A percentile compares a stretch with the other conserved stretches of the same genome.
phyloP scores from a whole-genome alignment of 2,113 vertebrate species.

The Anas platyrhynchos region DNA sequence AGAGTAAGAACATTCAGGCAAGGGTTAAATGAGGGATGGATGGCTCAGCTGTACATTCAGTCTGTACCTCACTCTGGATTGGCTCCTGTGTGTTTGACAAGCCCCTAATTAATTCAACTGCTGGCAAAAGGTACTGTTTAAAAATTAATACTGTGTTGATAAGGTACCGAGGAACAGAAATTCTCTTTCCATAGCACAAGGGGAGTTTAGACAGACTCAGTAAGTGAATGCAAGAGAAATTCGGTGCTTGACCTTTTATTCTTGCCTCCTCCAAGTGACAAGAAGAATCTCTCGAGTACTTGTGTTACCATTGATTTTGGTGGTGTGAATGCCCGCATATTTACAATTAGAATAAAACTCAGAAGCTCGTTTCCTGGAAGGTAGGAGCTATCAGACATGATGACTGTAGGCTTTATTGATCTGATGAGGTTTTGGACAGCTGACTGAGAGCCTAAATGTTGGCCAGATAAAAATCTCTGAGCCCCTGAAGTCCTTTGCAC shows the following conservation, averaged over 20 bases:
- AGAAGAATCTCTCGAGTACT: background rate
- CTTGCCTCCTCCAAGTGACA: background rate
- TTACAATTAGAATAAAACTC: slow-evolving; percentile 44
- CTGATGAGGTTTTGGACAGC: slow-evolving; percentile 17
- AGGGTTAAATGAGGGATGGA: background rate
- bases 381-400: background rate
- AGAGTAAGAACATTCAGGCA: background rate
- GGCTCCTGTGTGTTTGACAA: background rate
- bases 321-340: slow-evolving; percentile 18
- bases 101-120: background rate
- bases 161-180: background rate
- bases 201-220: background rate
- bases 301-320: background rate
- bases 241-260: slow-evolving; percentile 31
- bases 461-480: background rate
- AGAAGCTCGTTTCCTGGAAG: slow-evolving; percentile 49
- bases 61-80: background rate
- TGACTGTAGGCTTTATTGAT: slow-evolving; percentile 44
- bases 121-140: background rate
- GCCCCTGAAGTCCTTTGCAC: background rate
- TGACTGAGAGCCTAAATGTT: background rate
- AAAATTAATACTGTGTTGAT: slow-evolving; percentile 5
- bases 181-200: background rate
- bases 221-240: background rate
- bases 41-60: background rate